Evolutionary conservation across 2,113 vertebrate genomes (phyloP), one percentile per base, ranked within the genome.

Genomic region (Murina feae): DNA sequence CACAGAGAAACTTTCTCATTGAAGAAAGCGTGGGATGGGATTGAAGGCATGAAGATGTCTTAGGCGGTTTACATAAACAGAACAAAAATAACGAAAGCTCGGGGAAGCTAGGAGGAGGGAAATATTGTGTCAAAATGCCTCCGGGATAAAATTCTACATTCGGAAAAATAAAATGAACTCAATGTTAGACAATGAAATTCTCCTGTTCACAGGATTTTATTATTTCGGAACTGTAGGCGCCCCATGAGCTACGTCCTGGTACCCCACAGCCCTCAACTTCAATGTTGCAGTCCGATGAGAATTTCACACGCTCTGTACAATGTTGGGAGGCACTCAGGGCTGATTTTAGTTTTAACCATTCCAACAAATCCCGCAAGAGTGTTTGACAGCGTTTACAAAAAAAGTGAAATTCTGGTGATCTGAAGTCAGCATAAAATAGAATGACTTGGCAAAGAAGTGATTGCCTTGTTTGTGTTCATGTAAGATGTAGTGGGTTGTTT

Each of bases 11-110:
- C 16, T 58, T 75, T 69, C 49, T 94, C 47, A 90, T 88, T 75
- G 89, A 96, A 92, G 68, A 44, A 96, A 94, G n/a, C 21, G 23
- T n/a, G 85, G 49, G 82, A 75, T n/a, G 85, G 49, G 82, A 75
- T 49, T 53, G 68, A 90, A 71, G 69, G 53, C 84, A 68, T 79
- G 39, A 49, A 88, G 89, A 82, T 49, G 35, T 88, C 76, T 84
- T 83, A n/a, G 3, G 28, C 35, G 60, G 44, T 2, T 66, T 55
- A 71, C 37, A 68, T 37, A 90, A 82, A 82, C 47, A 95, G 72
- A 66, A 60, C 66, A 63, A 60, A 65, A 81, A 21, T 14, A 39
- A 51, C n/a, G 37, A 49, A 32, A 49, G n/a, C 6, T 3, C 55
- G 72, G 68, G 9, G 35, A 12, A n/a, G 7, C 9, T 76, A 39